Conservation (phyloP, 2,113 vertebrate genomes). For the Notechis scutatus region DNA sequence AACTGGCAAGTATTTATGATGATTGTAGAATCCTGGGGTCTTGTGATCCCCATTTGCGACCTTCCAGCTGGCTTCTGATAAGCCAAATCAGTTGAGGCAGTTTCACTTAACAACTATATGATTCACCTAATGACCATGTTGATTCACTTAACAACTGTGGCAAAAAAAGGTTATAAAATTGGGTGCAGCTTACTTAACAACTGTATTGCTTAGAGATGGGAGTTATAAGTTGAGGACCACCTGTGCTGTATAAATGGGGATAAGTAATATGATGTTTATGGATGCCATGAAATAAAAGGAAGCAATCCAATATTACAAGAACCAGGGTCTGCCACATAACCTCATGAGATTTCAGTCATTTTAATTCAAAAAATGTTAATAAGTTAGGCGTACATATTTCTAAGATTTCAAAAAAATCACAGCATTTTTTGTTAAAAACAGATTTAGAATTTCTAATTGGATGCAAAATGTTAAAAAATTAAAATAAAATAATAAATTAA, state of each 20-base stretch:
- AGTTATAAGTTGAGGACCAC: not conserved
- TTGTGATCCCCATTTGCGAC: not conserved
- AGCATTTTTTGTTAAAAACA: not conserved
- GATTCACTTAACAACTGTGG: not conserved
- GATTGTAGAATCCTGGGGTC: not conserved
- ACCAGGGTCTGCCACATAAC: not conserved
- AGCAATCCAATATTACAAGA: not conserved
- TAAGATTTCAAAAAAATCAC: not conserved
- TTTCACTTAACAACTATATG: not conserved
- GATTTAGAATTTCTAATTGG: not conserved
- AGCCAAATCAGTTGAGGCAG: not conserved
- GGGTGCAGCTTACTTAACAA: not conserved
- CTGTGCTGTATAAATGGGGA: not conserved
- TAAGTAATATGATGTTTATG: not conserved
- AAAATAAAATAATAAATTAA: too few relatives aligned
- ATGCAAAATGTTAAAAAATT: not conserved
- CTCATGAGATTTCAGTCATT: not conserved
- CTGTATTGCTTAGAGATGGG: not conserved
- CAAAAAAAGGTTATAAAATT: not conserved
- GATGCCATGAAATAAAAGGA: not conserved
- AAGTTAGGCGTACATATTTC: not conserved
- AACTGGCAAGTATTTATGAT: not conserved
- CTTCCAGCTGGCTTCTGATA: not conserved
- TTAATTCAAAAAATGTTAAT: not conserved
- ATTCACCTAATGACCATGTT: not conserved